Evolutionary conservation across 2,797 vertebrate species (phyloP).

Genomic region (Thalassophryne amazonica): DNA sequence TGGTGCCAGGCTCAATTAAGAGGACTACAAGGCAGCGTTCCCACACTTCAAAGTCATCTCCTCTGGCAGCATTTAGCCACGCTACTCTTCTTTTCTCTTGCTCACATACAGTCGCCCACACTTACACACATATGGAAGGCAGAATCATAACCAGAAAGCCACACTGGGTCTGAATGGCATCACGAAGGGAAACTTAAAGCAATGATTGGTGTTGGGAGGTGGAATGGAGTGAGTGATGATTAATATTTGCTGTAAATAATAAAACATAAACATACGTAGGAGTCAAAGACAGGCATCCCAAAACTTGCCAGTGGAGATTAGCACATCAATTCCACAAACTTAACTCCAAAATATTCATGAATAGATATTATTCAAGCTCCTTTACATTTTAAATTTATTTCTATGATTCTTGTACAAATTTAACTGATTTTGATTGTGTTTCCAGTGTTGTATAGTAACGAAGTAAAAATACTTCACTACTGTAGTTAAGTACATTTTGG

Average conservation of each 20-base stretch:
- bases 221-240: slow-evolving; percentile 39
- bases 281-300: no score
- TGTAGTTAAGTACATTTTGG: no score
- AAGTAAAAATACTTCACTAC: no score
- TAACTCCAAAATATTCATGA: no score
- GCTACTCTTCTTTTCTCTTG: slow-evolving; percentile 34
- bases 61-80: slow-evolving; percentile 67
- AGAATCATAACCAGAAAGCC: slow-evolving; percentile 27
- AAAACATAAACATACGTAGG: no score
- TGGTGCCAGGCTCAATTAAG: slow-evolving; percentile 68
- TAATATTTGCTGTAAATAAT: slow-evolving; percentile 45
- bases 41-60: slow-evolving; percentile 71
- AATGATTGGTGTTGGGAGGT: slow-evolving; percentile 28
- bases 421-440: no score
- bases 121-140: slow-evolving; percentile 8
- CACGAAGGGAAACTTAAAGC: slow-evolving; percentile 19
- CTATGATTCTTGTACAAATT: no score
- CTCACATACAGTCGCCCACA: slow-evolving; percentile 15
- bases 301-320: no score
- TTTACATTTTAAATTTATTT: no score
- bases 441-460: no score
- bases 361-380: no score
- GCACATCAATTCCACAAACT: no score
- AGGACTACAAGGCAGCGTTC: slow-evolving; percentile 54
- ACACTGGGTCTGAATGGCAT: slow-evolving; percentile 22